These are phyloP conservation scores for Poeciliopsis turneri DNA, from an alignment of 2,797 vertebrate genomes.

Conservation along the genomic window DNA sequence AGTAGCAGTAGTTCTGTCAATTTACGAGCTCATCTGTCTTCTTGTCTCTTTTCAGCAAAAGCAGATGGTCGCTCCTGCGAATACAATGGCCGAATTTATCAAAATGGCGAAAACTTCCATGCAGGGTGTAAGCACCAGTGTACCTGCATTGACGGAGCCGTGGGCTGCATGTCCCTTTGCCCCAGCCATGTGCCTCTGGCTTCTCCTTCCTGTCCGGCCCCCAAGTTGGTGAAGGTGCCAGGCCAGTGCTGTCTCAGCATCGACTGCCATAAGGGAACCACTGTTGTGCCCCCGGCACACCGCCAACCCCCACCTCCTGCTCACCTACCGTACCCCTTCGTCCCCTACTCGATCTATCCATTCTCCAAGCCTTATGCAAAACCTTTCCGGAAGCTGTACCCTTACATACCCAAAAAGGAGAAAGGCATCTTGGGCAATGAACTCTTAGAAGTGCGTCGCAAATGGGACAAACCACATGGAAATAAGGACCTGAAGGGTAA, in stretches of 20 bases:
- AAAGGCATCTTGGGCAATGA: slow-evolving; percentile 77
- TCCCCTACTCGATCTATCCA: slow-evolving; percentile 67
- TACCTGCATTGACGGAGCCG: slow-evolving; percentile 86
- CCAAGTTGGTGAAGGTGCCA: slow-evolving; percentile 80
- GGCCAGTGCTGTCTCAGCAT: slow-evolving; percentile 86
- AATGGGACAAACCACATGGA: slow-evolving; percentile 73
- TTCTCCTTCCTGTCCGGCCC: slow-evolving; percentile 78
- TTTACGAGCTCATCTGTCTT: neutral
- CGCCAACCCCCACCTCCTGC: slow-evolving; percentile 57
- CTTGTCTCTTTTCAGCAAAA: slow-evolving; percentile 69
- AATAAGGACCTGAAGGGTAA: slow-evolving; percentile 80
- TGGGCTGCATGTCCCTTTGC: slow-evolving; percentile 85
- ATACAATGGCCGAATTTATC: slow-evolving; percentile 84
- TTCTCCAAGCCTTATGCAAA: slow-evolving; percentile 64
- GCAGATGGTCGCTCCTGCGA: slow-evolving; percentile 86
- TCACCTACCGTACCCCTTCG: slow-evolving; percentile 68
- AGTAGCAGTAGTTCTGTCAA: neutral
- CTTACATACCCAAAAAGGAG: slow-evolving; percentile 71
- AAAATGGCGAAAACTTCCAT: slow-evolving; percentile 84
- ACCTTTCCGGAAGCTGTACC: slow-evolving; percentile 66
- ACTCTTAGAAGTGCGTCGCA: slow-evolving; percentile 73
- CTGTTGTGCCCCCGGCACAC: slow-evolving; percentile 51
- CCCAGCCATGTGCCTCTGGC: slow-evolving; percentile 79
- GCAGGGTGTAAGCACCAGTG: slow-evolving; percentile 87
- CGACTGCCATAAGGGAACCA: slow-evolving; percentile 76